These are phyloP conservation scores for Hemitrygon akajei DNA, from an alignment of 2,797 vertebrate genomes.

Conservation along the genomic window DNA sequence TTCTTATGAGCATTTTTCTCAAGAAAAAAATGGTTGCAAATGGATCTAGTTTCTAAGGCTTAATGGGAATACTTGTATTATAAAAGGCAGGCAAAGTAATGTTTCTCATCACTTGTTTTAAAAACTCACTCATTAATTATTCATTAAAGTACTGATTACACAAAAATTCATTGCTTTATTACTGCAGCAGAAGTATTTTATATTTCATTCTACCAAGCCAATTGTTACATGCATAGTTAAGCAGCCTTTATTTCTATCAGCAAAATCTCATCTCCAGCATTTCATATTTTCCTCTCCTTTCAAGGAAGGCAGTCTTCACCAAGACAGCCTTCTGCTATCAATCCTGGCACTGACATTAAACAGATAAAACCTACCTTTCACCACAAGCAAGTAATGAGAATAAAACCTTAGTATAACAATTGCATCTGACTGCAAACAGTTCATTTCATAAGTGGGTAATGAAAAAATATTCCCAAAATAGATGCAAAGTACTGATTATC, in stretches of 20 bases:
- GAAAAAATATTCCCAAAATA: background rate
- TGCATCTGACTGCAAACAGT: background rate
- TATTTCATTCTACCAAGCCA: background rate
- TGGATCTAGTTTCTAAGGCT: too few species aligned
- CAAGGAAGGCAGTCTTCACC: constrained; percentile 7
- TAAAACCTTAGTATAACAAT: background rate
- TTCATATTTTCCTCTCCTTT: constrained; percentile 15
- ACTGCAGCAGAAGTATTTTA: background rate
- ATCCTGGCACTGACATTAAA: background rate
- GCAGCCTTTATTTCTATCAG: background rate
- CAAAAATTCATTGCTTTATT: constrained; percentile 1
- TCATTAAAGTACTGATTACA: background rate
- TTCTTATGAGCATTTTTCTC: too few species aligned
- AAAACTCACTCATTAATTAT: background rate
- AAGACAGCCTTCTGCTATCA: background rate
- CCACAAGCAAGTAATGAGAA: background rate
- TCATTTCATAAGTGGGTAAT: background rate
- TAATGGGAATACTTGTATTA: background rate
- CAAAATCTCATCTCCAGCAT: background rate
- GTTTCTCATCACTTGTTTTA: background rate
- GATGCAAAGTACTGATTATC: background rate
- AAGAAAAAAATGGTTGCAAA: too few species aligned
- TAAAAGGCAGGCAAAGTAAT: background rate
- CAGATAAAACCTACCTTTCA: background rate
- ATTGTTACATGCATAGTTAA: background rate